These are phyloP conservation scores for Phalacrocorax carbo DNA, from an alignment of 2,113 vertebrate genomes.

Conservation along the genomic window DNA sequence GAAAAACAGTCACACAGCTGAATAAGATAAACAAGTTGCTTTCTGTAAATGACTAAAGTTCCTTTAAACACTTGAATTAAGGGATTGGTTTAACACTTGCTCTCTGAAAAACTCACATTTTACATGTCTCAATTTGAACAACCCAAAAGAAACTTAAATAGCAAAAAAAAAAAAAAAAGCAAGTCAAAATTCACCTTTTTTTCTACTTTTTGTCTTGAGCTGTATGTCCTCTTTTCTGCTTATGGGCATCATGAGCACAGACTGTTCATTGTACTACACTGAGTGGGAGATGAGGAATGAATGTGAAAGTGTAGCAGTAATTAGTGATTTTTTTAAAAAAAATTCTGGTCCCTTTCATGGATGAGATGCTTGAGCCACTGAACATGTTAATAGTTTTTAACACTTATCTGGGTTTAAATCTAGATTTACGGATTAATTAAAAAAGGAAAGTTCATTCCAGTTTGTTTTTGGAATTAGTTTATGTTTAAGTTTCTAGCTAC, in stretches of 20 bases:
- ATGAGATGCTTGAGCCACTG: neutral
- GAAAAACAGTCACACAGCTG: neutral
- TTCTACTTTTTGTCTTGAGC: neutral
- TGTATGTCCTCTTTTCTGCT: neutral
- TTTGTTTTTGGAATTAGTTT: neutral
- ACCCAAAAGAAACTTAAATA: neutral
- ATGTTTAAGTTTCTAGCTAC: neutral
- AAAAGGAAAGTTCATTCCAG: neutral
- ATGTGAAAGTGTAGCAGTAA: neutral
- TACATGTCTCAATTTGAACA: neutral
- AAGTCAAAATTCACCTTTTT: neutral
- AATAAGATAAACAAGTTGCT: neutral
- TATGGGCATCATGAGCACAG: neutral
- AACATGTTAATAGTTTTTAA: neutral
- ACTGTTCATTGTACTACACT: neutral
- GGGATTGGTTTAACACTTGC: neutral
- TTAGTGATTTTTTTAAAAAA: too few relatives aligned
- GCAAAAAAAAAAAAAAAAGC: neutral
- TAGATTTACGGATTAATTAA: neutral
- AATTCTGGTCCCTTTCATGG: neutral
- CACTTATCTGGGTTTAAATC: neutral
- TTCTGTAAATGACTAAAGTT: neutral
- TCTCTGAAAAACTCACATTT: neutral
- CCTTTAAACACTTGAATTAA: neutral
- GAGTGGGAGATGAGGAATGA: neutral